These are phyloP conservation scores for Chironomus tepperi DNA, from an alignment of 1,140 invertebrate genomes.

Conservation along the genomic window DNA sequence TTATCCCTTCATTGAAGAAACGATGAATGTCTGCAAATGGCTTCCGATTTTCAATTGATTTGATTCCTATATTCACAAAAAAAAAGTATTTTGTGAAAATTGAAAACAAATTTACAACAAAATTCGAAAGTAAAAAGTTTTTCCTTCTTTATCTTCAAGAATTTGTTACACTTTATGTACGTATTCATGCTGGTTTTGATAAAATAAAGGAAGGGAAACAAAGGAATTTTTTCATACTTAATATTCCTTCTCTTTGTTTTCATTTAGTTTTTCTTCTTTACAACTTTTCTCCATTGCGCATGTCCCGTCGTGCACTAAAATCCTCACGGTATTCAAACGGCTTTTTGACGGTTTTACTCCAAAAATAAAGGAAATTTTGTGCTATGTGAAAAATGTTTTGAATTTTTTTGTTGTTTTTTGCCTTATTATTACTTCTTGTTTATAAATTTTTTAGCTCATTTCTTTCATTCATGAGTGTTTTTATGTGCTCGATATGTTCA, in stretches of 20 bases:
- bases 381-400: neutral
- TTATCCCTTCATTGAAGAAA: no score
- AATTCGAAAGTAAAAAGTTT: neutral
- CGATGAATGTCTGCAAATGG: neutral
- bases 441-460: no score
- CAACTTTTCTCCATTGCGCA: neutral
- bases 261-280: neutral
- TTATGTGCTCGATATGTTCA: no score
- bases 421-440: neutral
- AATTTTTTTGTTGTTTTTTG: no score
- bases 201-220: neutral
- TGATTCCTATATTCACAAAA: neutral
- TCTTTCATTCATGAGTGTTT: no score
- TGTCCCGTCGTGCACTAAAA: neutral
- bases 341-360: neutral
- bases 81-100: neutral
- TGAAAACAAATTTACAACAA: slow-evolving; percentile 14
- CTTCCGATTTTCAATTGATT: slow-evolving; percentile 5
- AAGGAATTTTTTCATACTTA: neutral
- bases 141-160: neutral
- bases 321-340: neutral
- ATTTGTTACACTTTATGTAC: neutral
- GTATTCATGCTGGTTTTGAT: neutral
- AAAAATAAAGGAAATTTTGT: neutral
- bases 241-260: neutral